These are phyloP conservation scores for Neotoma lepida DNA, from an alignment of 2,113 vertebrate species.

Conservation along the genomic window DNA sequence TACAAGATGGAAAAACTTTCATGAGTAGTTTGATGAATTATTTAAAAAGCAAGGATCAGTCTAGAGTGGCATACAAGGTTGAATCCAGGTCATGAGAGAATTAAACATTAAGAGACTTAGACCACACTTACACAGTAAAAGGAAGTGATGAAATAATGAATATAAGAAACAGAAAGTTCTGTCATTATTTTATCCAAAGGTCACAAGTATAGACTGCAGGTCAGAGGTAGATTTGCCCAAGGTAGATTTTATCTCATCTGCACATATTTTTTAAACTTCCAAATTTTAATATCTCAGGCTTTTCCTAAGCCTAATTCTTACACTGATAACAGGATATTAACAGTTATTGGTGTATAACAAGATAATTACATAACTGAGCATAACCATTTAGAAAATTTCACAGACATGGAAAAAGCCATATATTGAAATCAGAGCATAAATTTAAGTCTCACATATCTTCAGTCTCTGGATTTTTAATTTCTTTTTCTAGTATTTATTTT, in stretches of 20 bases:
- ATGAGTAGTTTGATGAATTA: constrained; percentile 46
- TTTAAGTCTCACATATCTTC: neutral
- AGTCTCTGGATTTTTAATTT: neutral
- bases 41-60: constrained; percentile 20
- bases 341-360: neutral
- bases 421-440: neutral
- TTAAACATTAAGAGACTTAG: constrained; percentile 34
- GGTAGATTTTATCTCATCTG: constrained; percentile 27
- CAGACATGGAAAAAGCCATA: neutral
- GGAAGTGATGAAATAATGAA: constrained; percentile 17
- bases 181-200: neutral
- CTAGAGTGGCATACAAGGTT: neutral
- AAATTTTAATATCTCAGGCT: neutral
- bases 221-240: neutral
- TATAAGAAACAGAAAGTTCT: neutral
- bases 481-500: neutral
- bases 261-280: neutral
- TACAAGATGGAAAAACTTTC: constrained; percentile 21
- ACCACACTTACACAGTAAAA: neutral
- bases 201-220: neutral
- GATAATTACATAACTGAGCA: neutral
- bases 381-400: constrained; percentile 25
- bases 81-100: constrained; percentile 31
- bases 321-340: neutral
- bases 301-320: neutral